Evolutionary conservation across 2,888 invertebrate genomes (phyloP), one percentile per base, ranked within the genome.

Genomic region (Globia sparganii): DNA sequence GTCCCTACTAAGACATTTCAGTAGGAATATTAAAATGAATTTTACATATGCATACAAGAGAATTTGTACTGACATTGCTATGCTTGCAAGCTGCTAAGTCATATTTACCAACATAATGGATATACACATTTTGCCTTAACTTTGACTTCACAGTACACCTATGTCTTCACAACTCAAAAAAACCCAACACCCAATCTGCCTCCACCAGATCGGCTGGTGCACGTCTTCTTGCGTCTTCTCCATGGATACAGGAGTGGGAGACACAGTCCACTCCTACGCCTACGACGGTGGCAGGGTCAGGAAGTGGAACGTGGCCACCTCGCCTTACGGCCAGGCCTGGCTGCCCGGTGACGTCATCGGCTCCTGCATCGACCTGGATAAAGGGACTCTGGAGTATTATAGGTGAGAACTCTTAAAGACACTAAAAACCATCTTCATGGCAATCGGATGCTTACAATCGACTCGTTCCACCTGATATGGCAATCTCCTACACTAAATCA

Each of bases 291-390:
- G 97, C 76, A 95, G 98, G 18, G 94, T 98, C 0, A 94, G 97
- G 75, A 97, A 97, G 89, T 98, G 98, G 98, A 98, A 98, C 88
- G 97, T 97, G 0, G 97, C 97, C 53, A 98, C 98, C 0, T 94
- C 97, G 15, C 97, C 97, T 84, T 99, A 98, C 91, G 98, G 98
- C 0, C 97, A 98, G 90, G 94, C 97, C 31, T 99, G 98, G 98
- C 96, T 98, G 84, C 97, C 97, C n/a, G 98, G 98, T 31, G 99
- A 99, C 93, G 97, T 98, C 71, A 98, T 98, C 76, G 98, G 98
- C 0, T 97, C 98, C 87, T 97, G 98, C 77, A 94, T 98, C 43
- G 98, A 99, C 91, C 94, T 98, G 92, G 98, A 98, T 84, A 96
- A 96, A 37, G 98, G 98, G 15, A 96, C 95, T 1, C 96, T 98